Evolutionary conservation across 2,797 vertebrate genomes (phyloP), one percentile per base, ranked within the genome.

Genomic region (Pseudochirops corinnae): DNA sequence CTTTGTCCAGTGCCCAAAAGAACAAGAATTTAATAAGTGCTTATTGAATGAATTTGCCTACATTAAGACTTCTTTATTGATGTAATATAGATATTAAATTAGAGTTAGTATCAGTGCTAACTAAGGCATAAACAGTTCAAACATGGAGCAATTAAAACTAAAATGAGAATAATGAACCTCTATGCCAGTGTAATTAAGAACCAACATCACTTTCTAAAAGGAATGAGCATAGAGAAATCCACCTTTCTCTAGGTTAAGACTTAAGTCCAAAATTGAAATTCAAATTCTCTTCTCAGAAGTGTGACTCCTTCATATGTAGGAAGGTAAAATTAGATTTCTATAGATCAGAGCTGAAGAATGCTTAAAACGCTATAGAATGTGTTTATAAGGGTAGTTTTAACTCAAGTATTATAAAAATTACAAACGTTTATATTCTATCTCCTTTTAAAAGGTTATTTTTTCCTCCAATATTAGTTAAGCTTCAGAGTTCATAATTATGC

Each of bases 201-300:
- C 90, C 26, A 97, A 4, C 74, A 94, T 93, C 95, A 93, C 39
- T 95, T 93, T 67, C 58, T 95, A 53, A 96, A 94, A 62, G 93
- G 60, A 94, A 96, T 87, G n/a, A 95, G 3, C 82, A 62, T 91
- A 87, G 90, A 67, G 58, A 55, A 93, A 5, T 95, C 28, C 24
- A 91, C 11, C 55, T 95, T 96, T 96, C 93, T 91, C 55, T 87
- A 56, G 14, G 56, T 46, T 94, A 93, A 94, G 57, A 94, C 92
- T 39, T 60, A 52, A 93, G 67, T 92, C 18, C 56, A 92, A 74
- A 18, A 9, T 82, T 11, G 26, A 94, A 90, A n/a, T 28, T 90
- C 39, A 46, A 26, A 56, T 91, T 96, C 18, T 92, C 57, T 93
- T 55, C 39, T 93, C 53, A 31, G 57, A 67, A 31, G 56, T 0